Base-by-base conservation (phyloP, 2,113 vertebrate species). In the Petroica traversi region DNA sequence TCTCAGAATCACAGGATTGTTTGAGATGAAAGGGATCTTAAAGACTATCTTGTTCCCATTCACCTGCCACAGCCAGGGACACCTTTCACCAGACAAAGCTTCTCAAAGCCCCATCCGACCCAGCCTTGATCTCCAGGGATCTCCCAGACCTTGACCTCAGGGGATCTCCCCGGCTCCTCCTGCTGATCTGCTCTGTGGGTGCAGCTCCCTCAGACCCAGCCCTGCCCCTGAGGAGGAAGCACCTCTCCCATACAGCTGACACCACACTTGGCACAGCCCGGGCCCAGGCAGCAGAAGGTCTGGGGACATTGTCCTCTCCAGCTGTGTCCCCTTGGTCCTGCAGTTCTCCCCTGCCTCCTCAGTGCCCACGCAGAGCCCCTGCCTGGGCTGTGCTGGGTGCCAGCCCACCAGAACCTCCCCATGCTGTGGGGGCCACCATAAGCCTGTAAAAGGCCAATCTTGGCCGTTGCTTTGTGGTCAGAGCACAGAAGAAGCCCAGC, bases 191-290 rank as follows among this genome's bases (percentile, higher is more conserved):
- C 29, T 61, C 62, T 26, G 33, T 16, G 41, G 49, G 8, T 38
- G 36, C 18, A 0, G 31, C 10, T 67, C 45, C 59, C 52, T 9
- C 5, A 24, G 29, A 5, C 48, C 48, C 43, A 59, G 67, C 58
- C 29, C 2, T 26, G 41, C 33, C 43, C 62, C 51, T 34, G 29
- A 20, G 48, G 62, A 38, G 31, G 33, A 13, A 49, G 22, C 59
- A 6, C 25, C 52, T 18, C 10, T 51, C 41, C 45, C 0, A 0
- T 38, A 40, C 40, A 46, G 19, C 0, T 41, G 78, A 12, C 36
- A 34, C 36, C 28, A 18, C 0, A 0, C 14, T 45, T 67, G 71
- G 49, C 61, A 19, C 25, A 58, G 54, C 41, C 81, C 0, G 0
- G 28, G 58, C 43, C 84, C 62, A 34, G 66, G 13, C 55, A 57